These are phyloP conservation scores for Propithecus coquereli DNA, from an alignment of 2,113 vertebrate genomes.

Conservation along the genomic window DNA sequence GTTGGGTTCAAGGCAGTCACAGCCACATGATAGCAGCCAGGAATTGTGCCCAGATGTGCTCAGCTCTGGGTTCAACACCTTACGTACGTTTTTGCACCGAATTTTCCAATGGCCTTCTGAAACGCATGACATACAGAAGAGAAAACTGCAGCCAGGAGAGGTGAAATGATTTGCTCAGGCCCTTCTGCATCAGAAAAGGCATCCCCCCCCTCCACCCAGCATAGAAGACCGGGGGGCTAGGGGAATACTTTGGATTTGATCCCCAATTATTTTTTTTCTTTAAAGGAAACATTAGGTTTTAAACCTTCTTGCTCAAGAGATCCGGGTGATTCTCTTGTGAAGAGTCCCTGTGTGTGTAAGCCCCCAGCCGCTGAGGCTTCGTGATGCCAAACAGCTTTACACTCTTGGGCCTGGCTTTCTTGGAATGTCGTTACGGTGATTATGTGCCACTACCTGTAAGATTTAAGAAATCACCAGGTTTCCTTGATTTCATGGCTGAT, in stretches of 20 bases:
- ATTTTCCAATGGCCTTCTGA: background rate
- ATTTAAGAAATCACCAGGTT: background rate
- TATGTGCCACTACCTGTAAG: background rate
- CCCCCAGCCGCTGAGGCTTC: background rate
- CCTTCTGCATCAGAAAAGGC: background rate
- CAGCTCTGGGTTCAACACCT: background rate
- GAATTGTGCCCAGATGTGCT: background rate
- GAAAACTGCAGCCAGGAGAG: background rate
- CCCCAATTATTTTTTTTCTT: background rate
- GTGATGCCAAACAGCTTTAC: background rate
- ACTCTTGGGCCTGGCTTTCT: background rate
- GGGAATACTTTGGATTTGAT: background rate
- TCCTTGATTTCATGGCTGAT: background rate
- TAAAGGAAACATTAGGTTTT: background rate
- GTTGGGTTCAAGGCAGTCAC: background rate
- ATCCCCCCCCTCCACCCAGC: too few relatives aligned
- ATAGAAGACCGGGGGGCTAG: background rate
- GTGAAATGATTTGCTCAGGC: background rate
- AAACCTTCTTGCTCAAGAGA: background rate
- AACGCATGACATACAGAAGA: background rate
- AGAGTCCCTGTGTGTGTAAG: background rate
- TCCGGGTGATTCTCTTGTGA: background rate
- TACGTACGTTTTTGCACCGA: background rate
- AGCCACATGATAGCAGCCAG: background rate
- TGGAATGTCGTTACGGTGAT: background rate